Conservation (phyloP, 35 echinoderm and acorn worm species). For the Amphiura filiformis region DNA sequence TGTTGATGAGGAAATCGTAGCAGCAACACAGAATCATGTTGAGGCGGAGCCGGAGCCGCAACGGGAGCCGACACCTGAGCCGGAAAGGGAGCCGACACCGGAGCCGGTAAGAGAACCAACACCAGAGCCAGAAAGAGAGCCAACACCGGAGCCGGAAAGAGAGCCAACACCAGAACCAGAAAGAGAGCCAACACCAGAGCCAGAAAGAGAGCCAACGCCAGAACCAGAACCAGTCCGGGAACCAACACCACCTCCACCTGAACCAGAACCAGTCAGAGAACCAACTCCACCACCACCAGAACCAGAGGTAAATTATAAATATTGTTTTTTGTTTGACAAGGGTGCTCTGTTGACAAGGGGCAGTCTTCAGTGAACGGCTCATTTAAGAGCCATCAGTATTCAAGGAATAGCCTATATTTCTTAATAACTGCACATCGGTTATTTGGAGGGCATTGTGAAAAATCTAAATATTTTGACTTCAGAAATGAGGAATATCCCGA, state of each 20-base stretch:
- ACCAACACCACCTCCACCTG: slow-evolving; percentile 13
- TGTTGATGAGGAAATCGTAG: background rate
- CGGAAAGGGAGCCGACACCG: slow-evolving; percentile 16
- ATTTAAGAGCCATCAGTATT: too few relatives aligned
- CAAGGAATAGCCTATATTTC: too few relatives aligned
- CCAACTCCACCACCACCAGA: slow-evolving; percentile 12
- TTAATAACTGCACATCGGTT: too few relatives aligned
- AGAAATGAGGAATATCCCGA: too few relatives aligned
- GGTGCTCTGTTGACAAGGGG: too few relatives aligned
- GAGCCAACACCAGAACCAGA: slow-evolving; percentile 53
- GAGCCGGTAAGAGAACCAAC: slow-evolving; percentile 29
- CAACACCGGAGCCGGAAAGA: slow-evolving; percentile 36
- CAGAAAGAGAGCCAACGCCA: background rate
- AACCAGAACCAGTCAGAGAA: slow-evolving; percentile 1
- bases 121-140: slow-evolving; percentile 32
- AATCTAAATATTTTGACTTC: too few relatives aligned
- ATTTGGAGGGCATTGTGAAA: too few relatives aligned
- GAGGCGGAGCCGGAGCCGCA: background rate
- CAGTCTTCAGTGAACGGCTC: background rate
- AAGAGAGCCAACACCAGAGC: slow-evolving; percentile 35
- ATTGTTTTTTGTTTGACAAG: background rate
- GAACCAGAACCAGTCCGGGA: slow-evolving; percentile 22
- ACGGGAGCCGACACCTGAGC: slow-evolving; percentile 5
- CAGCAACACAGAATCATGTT: background rate
- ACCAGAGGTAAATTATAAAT: background rate